phyloP scores from a whole-genome alignment of 2,113 vertebrate species.

The Hoplias malabaricus region DNA sequence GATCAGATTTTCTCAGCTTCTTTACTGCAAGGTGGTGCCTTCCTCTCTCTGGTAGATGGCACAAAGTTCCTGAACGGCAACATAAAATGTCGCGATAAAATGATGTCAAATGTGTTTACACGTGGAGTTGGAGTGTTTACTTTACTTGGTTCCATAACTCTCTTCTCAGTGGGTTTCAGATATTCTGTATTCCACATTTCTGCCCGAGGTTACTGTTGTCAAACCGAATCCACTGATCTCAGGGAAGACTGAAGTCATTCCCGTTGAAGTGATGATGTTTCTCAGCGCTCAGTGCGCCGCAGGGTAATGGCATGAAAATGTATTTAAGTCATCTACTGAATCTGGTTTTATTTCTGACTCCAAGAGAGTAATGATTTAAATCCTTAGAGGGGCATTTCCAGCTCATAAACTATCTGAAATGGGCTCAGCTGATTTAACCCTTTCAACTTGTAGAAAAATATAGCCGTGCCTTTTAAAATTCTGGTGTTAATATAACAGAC shows the following conservation, averaged over 20 bases:
- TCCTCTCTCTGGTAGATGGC: neutral
- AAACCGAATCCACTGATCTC: slow-evolving; percentile 22
- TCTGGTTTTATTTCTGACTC: neutral
- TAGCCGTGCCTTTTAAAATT: too few species aligned
- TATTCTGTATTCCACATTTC: neutral
- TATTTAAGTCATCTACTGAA: neutral
- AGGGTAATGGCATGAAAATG: neutral
- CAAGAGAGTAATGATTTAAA: neutral
- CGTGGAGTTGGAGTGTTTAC: slow-evolving; percentile 19
- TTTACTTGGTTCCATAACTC: neutral
- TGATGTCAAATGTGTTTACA: slow-evolving; percentile 17
- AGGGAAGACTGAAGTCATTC: slow-evolving; percentile 14
- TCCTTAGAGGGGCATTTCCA: neutral
- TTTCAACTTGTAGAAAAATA: too few species aligned
- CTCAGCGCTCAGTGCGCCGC: neutral
- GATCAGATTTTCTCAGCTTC: neutral
- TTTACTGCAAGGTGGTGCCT: neutral
- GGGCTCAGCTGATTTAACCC: too few species aligned
- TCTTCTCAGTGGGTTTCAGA: neutral
- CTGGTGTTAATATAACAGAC: too few species aligned
- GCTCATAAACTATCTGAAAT: too few species aligned
- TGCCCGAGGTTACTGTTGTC: slow-evolving; percentile 9
- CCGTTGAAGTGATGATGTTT: neutral
- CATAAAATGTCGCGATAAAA: neutral
- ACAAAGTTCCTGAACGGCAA: neutral